Evolutionary conservation across 2,888 invertebrate species (phyloP), one percentile per base, ranked within the genome.

Genomic region (Leptodirus hochenwartii): DNA sequence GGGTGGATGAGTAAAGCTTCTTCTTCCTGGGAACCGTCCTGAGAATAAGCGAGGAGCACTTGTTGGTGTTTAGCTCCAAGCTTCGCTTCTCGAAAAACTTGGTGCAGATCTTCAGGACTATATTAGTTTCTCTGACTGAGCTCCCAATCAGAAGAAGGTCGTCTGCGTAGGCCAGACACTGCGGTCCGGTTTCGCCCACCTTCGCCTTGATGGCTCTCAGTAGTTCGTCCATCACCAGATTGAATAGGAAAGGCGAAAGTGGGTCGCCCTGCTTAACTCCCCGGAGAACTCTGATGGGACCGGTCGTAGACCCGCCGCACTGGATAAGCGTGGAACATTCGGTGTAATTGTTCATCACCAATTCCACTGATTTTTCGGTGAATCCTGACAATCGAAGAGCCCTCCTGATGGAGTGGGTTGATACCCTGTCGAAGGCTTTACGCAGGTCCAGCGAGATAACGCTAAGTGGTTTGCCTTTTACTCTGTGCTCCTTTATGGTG

Each of bases 221-320:
- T 1, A 46, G 36, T 22, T 45, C 44, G 24, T 45, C 46, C n/a
- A 47, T 26, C 0, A 47, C 39, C 2, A 44, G 10, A 15, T 44
- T 44, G 16, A 48, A 44, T 0, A 43, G 31, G 0, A 43, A 2
- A 0, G 45, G 43, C 12, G 25, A 17, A 9, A 56, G 36, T 1
- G 52, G 52, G 34, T 54, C 53, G 0, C 55, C 55, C 38, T 57
- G 56, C 5, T 50, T 44, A 4, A 56, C 54, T 1, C 53, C 53
- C 14, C 48, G 42, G 1, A 17, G 15, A 16, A 44, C 34, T 5
- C 11, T 11, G 5, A 44, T 36, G 2, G 25, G 25, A 16, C 27
- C 4, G 0, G 39, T 35, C 1, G 11, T 12, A 1, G 13, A 10
- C 2, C 17, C 53, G 1, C 53, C 52, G 14, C 47, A 41, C n/a